These are phyloP conservation scores for Clitarchus hookeri DNA, from an alignment of 2,888 invertebrate genomes.

Conservation along the genomic window DNA sequence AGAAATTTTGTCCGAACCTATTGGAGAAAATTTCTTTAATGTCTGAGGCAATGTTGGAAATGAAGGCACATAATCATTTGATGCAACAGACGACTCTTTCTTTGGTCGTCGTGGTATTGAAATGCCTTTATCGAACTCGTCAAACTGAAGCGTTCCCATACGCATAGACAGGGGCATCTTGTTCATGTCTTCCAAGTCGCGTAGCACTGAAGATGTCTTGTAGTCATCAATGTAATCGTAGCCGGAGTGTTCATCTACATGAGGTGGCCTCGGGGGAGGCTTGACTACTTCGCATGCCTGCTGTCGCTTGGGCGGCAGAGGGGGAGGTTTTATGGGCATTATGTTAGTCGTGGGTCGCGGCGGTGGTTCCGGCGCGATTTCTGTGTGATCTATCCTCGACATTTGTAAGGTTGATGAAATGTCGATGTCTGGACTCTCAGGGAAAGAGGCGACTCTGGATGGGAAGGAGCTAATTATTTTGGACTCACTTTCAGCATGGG, in stretches of 20 bases:
- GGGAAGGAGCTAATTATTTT: constrained; percentile 37
- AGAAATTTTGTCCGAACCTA: constrained; percentile 41
- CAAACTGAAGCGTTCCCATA: constrained; percentile 59
- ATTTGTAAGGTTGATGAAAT: constrained; percentile 21
- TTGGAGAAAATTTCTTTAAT: constrained; percentile 47
- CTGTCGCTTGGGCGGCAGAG: constrained; percentile 73
- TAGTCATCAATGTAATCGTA: constrained; percentile 62
- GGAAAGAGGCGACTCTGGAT: constrained; percentile 38
- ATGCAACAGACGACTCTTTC: constrained; percentile 52
- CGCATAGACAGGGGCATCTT: constrained; percentile 68
- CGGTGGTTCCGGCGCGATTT: constrained; percentile 66
- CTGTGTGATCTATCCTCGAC: constrained; percentile 52
- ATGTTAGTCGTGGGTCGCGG: constrained; percentile 69
- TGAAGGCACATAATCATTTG: constrained; percentile 66
- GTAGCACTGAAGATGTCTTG: constrained; percentile 49
- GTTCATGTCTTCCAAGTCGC: constrained; percentile 49
- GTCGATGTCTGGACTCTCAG: constrained; percentile 35
- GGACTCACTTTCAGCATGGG: not conserved
- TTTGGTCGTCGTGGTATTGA: constrained; percentile 54
- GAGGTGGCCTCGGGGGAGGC: constrained; percentile 68
- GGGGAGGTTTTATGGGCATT: constrained; percentile 69
- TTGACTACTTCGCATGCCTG: constrained; percentile 62
- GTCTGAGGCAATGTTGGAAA: constrained; percentile 61
- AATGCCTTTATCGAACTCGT: constrained; percentile 53
- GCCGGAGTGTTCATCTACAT: constrained; percentile 58